These are phyloP conservation scores for Polyergus mexicanus DNA, from an alignment of 1,140 invertebrate species.

Conservation along the genomic window DNA sequence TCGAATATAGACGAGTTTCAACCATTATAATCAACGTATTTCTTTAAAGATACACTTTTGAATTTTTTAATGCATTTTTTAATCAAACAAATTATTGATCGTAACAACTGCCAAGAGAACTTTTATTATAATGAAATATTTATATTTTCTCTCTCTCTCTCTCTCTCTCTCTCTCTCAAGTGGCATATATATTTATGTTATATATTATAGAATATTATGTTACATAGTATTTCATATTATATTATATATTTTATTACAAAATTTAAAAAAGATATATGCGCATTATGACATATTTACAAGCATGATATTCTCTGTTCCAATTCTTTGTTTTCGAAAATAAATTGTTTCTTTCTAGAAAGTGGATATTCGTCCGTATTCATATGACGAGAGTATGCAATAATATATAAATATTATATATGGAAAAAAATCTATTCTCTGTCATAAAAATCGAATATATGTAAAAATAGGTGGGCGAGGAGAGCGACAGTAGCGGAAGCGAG, in stretches of 20 bases:
- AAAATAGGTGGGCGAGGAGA: constrained; percentile 84
- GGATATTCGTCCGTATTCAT: background rate
- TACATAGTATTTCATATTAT: no score
- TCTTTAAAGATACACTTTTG: background rate
- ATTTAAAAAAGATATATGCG: background rate
- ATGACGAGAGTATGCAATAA: no score
- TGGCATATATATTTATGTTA: no score
- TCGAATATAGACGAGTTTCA: background rate
- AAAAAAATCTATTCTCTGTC: constrained; percentile 66
- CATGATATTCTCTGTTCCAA: background rate
- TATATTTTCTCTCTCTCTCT: background rate
- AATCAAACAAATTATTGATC: background rate
- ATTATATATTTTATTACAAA: background rate
- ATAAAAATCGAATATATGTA: constrained; percentile 53
- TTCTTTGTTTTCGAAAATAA: background rate
- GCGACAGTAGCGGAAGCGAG: constrained; percentile 85
- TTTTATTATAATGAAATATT: background rate
- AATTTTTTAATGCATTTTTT: background rate
- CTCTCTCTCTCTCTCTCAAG: no score
- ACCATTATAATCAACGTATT: no score
- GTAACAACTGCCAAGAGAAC: background rate
- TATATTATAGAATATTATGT: no score
- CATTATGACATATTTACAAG: background rate
- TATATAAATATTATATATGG: background rate
- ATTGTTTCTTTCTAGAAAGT: background rate